Base-by-base conservation (phyloP, 2,797 vertebrate genomes). In the Pachyuromys duprasi region DNA sequence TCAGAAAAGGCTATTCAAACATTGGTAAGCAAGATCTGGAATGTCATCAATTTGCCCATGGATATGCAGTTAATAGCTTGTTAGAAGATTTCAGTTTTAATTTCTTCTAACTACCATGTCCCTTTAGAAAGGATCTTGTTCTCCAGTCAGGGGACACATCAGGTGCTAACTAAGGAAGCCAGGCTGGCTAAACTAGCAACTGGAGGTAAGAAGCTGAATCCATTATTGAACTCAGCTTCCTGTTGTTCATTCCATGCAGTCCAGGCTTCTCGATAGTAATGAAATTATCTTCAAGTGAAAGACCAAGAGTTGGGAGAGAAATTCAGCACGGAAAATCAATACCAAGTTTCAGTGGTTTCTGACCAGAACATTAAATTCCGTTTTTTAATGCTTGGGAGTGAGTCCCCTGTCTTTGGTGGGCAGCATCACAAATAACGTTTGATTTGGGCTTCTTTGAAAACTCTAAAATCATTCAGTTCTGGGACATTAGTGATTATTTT, bases 281-380 rank as follows among this genome's bases (percentile, higher is more conserved):
- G 90, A 95, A 95, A 97, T 97, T 97, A 95, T 95, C 95, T 97
- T 97, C 93, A 97, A 96, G 96, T 92, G 92, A 96, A 97, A 94
- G 86, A 92, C 86, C 79, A 89, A 89, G 90, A 94, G 79, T 96
- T 96, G 82, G 94, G 81, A 95, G 86, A 96, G 91, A 96, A 97
- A 96, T 95, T 93, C 95, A 97, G 94, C 95, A 97, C 65, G 0
- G 81, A 97, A 97, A 97, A 97, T 97, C 97, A 96, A 97, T 97
- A 98, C 72, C 89, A 90, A 93, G 91, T 97, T 95, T 93, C 86
- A 96, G 90, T 92, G 75, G 87, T 91, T 97, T 95, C 92, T 97
- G 96, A 96, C 96, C 76, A 97, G 95, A 96, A 95, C 89, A 80
- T 89, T 94, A 94, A 96, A 65, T 24, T 97, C 74, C 42, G 74